Percentiles rank a stretch among this genome's conserved stretches.
phyloP scores from a whole-genome alignment of 2,797 vertebrate genomes.

The Graptemys geographica region DNA sequence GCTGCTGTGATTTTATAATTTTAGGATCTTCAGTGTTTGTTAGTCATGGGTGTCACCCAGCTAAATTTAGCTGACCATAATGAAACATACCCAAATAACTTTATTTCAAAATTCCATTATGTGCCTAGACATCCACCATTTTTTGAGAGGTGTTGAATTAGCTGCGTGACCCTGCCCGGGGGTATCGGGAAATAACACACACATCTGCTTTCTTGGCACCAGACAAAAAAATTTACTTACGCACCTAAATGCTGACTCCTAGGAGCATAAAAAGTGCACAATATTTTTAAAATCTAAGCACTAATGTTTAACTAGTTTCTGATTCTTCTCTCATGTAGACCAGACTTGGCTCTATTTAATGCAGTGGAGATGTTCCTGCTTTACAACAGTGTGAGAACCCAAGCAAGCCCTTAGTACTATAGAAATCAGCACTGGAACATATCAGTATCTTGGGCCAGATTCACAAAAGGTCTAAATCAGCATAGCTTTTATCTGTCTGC shows the following conservation, averaged over 20 bases:
- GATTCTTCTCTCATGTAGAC: background rate
- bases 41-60: background rate
- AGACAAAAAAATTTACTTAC: conserved; percentile 53
- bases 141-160: conserved; percentile 9
- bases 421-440: conserved; percentile 22
- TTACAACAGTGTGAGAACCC: background rate
- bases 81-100: conserved; percentile 22
- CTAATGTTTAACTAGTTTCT: conserved; percentile 31
- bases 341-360: background rate
- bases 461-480: conserved; percentile 13
- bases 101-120: conserved; percentile 45
- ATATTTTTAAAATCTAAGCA: conserved; percentile 22
- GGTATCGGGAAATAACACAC: conserved; percentile 51
- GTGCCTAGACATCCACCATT: conserved; percentile 18
- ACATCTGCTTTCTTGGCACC: conserved; percentile 62
- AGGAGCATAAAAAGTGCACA: conserved; percentile 11
- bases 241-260: conserved; percentile 33
- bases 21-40: background rate
- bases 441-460: background rate
- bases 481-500: background rate
- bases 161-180: background rate
- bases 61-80: conserved; percentile 29
- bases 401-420: fast-evolving
- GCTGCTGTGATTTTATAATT: background rate
- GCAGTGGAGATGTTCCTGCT: background rate